Evolutionary conservation across 1,140 invertebrate genomes (phyloP), one percentile per base, ranked within the genome.

Genomic region (Asbolus verrucosus): DNA sequence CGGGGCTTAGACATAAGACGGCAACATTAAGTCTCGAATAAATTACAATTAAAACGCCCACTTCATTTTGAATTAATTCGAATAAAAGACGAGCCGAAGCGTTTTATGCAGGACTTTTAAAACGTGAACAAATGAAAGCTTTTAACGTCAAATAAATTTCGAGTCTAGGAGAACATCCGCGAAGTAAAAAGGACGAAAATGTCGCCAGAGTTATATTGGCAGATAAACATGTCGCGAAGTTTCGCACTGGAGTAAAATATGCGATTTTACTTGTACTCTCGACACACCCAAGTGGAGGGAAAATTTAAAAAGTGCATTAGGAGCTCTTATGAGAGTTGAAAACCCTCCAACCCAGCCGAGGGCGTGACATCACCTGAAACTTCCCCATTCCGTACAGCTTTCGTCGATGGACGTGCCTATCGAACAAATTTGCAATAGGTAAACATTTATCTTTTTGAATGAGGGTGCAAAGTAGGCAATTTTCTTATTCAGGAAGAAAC

Each of bases 361-460:
- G n/a, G n/a, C n/a, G n/a, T n/a, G n/a, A n/a, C n/a, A n/a, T n/a
- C 24, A 27, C 24, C 24, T 27, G 33, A 36, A 36, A 36, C 3
- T 8, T 27, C 8, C 33, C 27, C 27, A 4, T 4, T 5, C 27
- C 27, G 33, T 11, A 11, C 11, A 38, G 33, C 16, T 16, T 9
- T 46, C 16, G 15, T 16, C 41, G 41, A 16, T 27, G 18, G 18
- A 54, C 46, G 46, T 54, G 46, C 24, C 46, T 54, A 24, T 21
- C 14, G 21, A 50, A 24, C 46, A 27, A 50, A 50, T 50, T 50
- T 50, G 46, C 46, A 54, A 24, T 54, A 54, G 46, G 46, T 54
- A 54, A 54, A 54, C 46, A 54, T 54, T 54, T 24, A 54, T 54
- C 46, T 54, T 54, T 54, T 24, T 54, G 46, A 54, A 54, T 27